Base-by-base conservation (phyloP, 2,113 vertebrate species). In the Mobula birostris region DNA sequence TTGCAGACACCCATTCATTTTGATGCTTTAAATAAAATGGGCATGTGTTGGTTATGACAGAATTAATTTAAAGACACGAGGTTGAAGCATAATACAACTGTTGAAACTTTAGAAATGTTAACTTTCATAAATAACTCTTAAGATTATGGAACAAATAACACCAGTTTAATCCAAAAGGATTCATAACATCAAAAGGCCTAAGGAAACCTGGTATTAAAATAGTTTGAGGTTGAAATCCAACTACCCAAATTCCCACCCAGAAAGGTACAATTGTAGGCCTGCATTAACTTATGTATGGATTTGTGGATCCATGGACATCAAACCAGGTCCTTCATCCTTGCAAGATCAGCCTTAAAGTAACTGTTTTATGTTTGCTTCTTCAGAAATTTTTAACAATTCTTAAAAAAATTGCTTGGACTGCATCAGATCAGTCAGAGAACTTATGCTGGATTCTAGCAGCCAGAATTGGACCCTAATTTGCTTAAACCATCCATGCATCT, bases 1-100 rank as follows among this genome's bases (percentile, higher is more conserved):
- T 87, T 87, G n/a, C 58, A 90, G 85, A n/a, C 58, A 21, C 8
- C 5, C 29, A 7, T 14, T 5, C 85, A 90, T 90, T 66, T 90
- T 90, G 61, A 66, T 19, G 61, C 85, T 7, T 88, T 56, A 90
- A 88, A 88, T 88, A 88, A 87, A 87, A 87, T 15, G 11, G 85
- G n/a, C 61, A 32, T 90, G 63, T 83, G 6, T 58, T 88, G 56
- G 12, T 88, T 88, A 29, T 19, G 29, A 88, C 29, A 90, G 61
- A 29, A 14, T 19, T 66, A 66, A 66, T 90, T 90, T 90, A 32
- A 90, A 90, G 32, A 32, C 61, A 63, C 2, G 66, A 88, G 85
- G 7, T 8, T 90, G 85, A 90, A 66, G 14, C 32, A 15, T n/a
- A 61, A 58, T 85, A 48, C 36, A 87, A 29, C 29, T n/a, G 29